A percentile compares a stretch with the other conserved stretches of the same genome.
Conservation (phyloP, 2,888 invertebrate species). For the Tipula unca region DNA sequence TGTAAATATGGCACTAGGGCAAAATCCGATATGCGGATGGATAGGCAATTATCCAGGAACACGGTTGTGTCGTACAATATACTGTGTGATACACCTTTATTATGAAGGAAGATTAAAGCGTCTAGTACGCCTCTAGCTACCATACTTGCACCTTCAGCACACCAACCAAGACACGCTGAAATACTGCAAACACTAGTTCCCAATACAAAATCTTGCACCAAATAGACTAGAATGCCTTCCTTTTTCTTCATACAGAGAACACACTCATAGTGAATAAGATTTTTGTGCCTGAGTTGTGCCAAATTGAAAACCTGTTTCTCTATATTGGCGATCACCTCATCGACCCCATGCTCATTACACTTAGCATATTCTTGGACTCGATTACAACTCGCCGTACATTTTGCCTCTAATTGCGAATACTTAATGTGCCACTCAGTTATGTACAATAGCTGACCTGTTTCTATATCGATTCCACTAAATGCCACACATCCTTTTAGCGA, state of each 20-base stretch:
- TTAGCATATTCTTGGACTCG: constrained; percentile 34
- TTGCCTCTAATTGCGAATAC: constrained; percentile 38
- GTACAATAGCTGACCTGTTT: constrained; percentile 60
- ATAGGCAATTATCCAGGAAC: constrained; percentile 59
- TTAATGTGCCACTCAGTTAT: constrained; percentile 68
- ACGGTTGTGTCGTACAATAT: constrained; percentile 68
- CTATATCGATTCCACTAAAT: constrained; percentile 66
- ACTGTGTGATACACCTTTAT: constrained; percentile 73
- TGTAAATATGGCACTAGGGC: constrained; percentile 37
- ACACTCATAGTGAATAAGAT: constrained; percentile 67
- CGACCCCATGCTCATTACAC: constrained; percentile 37
- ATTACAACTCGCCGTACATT: constrained; percentile 34
- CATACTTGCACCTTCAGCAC: constrained; percentile 42
- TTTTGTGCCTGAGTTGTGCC: constrained; percentile 58
- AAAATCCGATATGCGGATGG: constrained; percentile 39
- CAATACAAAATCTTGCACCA: constrained; percentile 60
- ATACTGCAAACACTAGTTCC: constrained; percentile 39
- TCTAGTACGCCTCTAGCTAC: constrained; percentile 63
- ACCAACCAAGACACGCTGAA: constrained; percentile 38
- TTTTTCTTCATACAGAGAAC: constrained; percentile 55
- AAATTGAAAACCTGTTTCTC: constrained; percentile 72
- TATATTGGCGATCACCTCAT: constrained; percentile 44
- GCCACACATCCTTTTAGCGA: constrained; percentile 64
- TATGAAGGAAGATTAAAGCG: constrained; percentile 70
- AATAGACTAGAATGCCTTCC: constrained; percentile 55